Evolutionary conservation across 2,888 invertebrate species (phyloP), one percentile per base, ranked within the genome.

Genomic region (Trachelus troglodyta): DNA sequence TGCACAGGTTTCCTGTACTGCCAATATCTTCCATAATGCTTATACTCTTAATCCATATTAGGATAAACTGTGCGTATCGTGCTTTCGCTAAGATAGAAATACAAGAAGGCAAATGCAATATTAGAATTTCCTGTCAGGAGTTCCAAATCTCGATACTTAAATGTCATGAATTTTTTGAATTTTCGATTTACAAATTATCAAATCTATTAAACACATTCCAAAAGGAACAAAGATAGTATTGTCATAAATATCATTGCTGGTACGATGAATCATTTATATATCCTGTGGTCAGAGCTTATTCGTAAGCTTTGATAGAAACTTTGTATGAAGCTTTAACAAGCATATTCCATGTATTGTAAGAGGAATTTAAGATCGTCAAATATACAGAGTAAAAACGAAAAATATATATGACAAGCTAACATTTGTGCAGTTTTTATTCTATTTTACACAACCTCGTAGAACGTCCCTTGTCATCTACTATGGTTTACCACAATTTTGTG

Each of bases 351-450:
- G 74, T 73, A 69, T 40, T 75, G 79, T 75, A 56, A 33, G 34
- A 78, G 79, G 78, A 77, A 81, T 73, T 40, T 76, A 76, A 73
- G 74, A 76, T 75, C 56, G 40, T 12, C 69, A 69, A 75, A 69
- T 76, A 75, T 69, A 69, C 76, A 74, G 74, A 79, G 75, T 69
- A 69, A 75, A 77, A 69, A 79, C 74, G 78, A 74, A 69, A 80
- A 76, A 83, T 79, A 79, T 79, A 80, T 76, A 78, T 69, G 69
- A 81, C 69, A 79, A 82, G 68, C 81, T 78, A 79, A 79, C 69
- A 75, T 79, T 75, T 73, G 75, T 79, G 78, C 40, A 74, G 76
- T 80, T 80, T 80, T 77, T 80, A 76, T 56, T 71, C 74, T 75
- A 69, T 69, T 73, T 73, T 75, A 76, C 34, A 75, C 73, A 75